A percentile compares a stretch with the other conserved stretches of the same genome.
Evolutionary conservation across 2,113 vertebrate genomes (phyloP).

Genomic region (Meles meles): DNA sequence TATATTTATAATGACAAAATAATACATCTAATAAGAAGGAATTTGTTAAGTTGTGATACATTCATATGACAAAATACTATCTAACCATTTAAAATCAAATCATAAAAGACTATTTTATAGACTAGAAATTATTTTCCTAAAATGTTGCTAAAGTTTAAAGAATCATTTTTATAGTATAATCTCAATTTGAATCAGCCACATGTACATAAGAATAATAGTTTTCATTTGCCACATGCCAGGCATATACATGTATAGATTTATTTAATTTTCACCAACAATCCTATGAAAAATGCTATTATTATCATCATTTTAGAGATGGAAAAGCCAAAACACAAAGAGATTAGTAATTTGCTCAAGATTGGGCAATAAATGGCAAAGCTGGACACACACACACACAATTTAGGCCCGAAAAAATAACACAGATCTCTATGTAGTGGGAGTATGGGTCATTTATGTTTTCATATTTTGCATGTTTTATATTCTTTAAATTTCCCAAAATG

Average conservation of each 20-base stretch:
- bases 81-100: not conserved
- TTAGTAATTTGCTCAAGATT: not conserved
- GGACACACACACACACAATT: not conserved
- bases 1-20: slow-evolving; percentile 10
- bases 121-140: slow-evolving; percentile 8
- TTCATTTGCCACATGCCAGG: not conserved
- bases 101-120: not conserved
- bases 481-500: not conserved
- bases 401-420: not conserved
- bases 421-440: not conserved
- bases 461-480: not conserved
- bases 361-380: not conserved
- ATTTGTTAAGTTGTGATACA: not conserved
- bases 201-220: not conserved
- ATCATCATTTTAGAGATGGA: not conserved
- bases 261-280: not conserved
- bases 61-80: not conserved
- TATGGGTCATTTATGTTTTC: not conserved
- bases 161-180: not conserved
- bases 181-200: not conserved
- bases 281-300: not conserved
- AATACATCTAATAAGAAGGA: not conserved
- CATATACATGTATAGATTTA: not conserved
- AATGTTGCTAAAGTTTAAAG: not conserved
- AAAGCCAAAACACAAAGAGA: not conserved